Evolutionary conservation across 2,797 vertebrate genomes (phyloP).

Genomic region (Hozukius guyotensis): DNA sequence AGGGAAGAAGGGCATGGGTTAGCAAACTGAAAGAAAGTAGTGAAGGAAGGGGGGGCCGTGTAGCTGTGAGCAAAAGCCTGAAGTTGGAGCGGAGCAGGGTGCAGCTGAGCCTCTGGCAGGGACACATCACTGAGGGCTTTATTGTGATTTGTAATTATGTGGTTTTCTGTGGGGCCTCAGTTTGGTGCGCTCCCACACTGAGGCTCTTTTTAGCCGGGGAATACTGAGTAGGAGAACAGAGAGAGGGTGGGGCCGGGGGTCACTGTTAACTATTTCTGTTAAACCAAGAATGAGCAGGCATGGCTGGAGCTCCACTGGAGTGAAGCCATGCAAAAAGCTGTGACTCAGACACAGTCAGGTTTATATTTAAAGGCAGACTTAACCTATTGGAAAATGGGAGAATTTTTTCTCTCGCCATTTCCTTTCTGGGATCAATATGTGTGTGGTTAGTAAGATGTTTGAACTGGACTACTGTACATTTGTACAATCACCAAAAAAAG

Average conservation of each 20-base stretch:
- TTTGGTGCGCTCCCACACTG: constrained; percentile 79
- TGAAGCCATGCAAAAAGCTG: constrained; percentile 1
- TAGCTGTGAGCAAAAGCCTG: constrained; percentile 43
- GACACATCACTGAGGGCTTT: constrained; percentile 79
- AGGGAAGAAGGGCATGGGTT: constrained; percentile 24
- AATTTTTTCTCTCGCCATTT: background rate
- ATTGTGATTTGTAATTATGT: constrained; percentile 88
- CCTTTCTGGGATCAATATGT: constrained; percentile 6
- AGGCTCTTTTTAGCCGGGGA: constrained; percentile 77
- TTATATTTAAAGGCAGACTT: constrained; percentile 31
- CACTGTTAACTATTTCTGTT: constrained; percentile 70
- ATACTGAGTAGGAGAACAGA: constrained; percentile 75
- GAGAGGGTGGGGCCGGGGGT: constrained; percentile 61
- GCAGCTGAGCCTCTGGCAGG: constrained; percentile 79
- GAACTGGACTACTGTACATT: background rate
- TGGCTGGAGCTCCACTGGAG: constrained; percentile 7
- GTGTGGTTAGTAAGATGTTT: constrained; percentile 13
- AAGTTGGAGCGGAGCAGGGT: constrained; percentile 66
- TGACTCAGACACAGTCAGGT: constrained; percentile 11
- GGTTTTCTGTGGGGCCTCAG: constrained; percentile 82
- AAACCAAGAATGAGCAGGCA: constrained; percentile 53
- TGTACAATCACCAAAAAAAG: background rate
- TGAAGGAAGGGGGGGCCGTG: constrained; percentile 1
- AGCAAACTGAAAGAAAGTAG: constrained; percentile 40
- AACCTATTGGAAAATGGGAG: background rate